phyloP scores from a whole-genome alignment of 2,888 invertebrate genomes.

The Drosophila colorata region DNA sequence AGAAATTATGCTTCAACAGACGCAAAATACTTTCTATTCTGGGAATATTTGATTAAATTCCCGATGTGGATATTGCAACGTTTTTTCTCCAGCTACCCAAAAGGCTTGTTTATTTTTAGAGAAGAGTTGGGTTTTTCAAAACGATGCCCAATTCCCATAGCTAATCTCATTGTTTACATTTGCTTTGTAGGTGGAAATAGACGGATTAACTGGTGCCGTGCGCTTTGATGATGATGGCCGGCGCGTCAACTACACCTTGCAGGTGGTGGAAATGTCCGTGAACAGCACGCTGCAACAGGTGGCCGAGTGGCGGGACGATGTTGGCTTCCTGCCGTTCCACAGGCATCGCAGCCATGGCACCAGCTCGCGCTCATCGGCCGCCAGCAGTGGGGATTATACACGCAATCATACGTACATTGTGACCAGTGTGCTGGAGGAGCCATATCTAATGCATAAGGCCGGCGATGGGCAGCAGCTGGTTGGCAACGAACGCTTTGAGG shows the following conservation, averaged over 20 bases:
- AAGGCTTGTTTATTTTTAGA: not conserved
- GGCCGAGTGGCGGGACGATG: conserved; percentile 94
- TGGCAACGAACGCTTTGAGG: conserved; percentile 93
- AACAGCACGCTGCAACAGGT: conserved; percentile 97
- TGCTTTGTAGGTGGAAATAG: conserved; percentile 91
- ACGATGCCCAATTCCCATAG: conserved; percentile 41
- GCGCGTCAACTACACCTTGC: conserved; percentile 94
- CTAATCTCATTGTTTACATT: conserved; percentile 45
- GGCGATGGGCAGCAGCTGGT: conserved; percentile 87
- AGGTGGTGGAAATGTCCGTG: conserved; percentile 96
- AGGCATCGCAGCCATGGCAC: conserved; percentile 35
- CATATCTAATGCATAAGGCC: conserved; percentile 92
- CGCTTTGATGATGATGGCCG: conserved; percentile 96
- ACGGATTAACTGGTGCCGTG: conserved; percentile 95
- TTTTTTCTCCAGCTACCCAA: not conserved
- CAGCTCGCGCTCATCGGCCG: conserved; percentile 42
- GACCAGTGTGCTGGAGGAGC: conserved; percentile 94
- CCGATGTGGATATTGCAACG: not conserved
- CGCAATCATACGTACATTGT: conserved; percentile 94
- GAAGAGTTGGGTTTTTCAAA: not conserved
- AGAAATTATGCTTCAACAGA: conserved; percentile 19
- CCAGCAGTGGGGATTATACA: conserved; percentile 89
- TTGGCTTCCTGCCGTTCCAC: conserved; percentile 89
- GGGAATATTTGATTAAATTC: conserved; percentile 9
- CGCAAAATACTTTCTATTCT: conserved; percentile 6